phyloP scores from a whole-genome alignment of 2,888 invertebrate species.

The Cephus pulcher region DNA sequence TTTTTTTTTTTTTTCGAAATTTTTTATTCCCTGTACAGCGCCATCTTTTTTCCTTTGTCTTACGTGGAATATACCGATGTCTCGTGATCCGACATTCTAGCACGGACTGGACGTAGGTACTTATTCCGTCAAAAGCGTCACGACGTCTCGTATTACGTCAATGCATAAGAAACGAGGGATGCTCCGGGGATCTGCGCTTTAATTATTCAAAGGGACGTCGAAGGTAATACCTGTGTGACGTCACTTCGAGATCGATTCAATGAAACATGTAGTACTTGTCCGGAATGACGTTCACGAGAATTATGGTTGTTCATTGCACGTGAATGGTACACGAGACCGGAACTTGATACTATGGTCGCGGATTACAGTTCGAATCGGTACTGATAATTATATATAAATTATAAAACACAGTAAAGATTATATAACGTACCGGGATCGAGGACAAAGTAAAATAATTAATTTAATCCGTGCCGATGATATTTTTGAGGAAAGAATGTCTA shows the following conservation, averaged over 20 bases:
- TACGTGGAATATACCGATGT: background rate
- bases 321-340: background rate
- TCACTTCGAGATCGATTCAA: constrained; percentile 53
- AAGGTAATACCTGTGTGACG: constrained; percentile 52
- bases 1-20: background rate
- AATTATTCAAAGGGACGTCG: constrained; percentile 42
- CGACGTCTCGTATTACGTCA: background rate
- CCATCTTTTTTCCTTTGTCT: background rate
- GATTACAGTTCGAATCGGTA: background rate
- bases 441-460: background rate
- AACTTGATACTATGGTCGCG: background rate
- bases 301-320: constrained; percentile 21
- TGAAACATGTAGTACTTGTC: constrained; percentile 51
- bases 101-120: background rate
- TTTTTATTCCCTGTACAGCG: background rate
- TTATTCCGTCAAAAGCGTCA: background rate
- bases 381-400: background rate
- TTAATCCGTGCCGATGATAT: background rate
- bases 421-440: background rate
- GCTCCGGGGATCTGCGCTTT: constrained; percentile 17
- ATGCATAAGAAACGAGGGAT: background rate
- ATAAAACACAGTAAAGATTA: background rate
- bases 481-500: background rate
- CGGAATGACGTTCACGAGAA: constrained; percentile 51
- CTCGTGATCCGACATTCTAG: background rate